Evolutionary conservation across 2,888 invertebrate species (phyloP), one percentile per base, ranked within the genome.

Genomic region (Dryadula phaetusa): DNA sequence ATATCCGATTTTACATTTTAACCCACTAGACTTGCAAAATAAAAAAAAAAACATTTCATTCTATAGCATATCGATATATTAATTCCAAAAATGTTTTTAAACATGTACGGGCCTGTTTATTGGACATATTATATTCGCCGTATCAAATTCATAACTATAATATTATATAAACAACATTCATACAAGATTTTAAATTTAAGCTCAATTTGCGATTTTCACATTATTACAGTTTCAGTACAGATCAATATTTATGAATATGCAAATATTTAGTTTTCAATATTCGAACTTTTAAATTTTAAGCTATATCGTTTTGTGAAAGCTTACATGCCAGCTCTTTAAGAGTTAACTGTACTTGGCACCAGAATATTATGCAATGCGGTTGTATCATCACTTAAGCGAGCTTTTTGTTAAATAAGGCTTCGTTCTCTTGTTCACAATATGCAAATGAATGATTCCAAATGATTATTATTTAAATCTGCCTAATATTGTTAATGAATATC

Each of bases 191-290:
- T 37, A 20, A 37, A 16, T 56, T 25, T 52, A 8, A 22, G 4
- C 40, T 25, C 37, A 25, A 25, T 56, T 56, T 56, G 20, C 22
- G 54, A 37, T 7, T 53, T 12, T 34, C 20, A 12, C n/a, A n/a
- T n/a, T n/a, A n/a, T n/a, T 64, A 34, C 16, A 46, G 37, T 47
- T 54, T 32, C 46, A 34, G n/a, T n/a, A n/a, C n/a, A n/a, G n/a
- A 56, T 56, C 37, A 64, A 64, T 64, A 64, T 64, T 64, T 37
- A 64, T 56, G 56, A 40, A 37, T 16, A 64, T 56, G 46, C 37
- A 64, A 64, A 56, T 63, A 64, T 22, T 54, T 46, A 32, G 16
- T 37, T 56, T 56, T 16, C 56, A 20, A 56, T 56, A 37, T 40
- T 40, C 40, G 22, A 56, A 56, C 56, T 40, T 40, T 22, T 22